Percentiles rank a stretch among this genome's conserved stretches.
Evolutionary conservation across 2,888 invertebrate genomes (phyloP).

Genomic region (Nemoura dubitans): DNA sequence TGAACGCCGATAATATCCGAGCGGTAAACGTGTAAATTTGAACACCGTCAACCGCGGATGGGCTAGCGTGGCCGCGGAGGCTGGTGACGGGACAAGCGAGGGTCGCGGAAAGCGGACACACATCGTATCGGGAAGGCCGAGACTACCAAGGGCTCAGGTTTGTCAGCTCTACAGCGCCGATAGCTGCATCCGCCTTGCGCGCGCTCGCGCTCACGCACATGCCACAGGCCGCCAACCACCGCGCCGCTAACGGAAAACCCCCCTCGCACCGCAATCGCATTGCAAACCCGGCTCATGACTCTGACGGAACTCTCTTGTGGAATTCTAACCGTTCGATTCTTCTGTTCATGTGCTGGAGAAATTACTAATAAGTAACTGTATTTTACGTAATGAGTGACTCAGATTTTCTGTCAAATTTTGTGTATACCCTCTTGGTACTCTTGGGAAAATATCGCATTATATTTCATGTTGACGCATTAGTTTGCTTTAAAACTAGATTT

Average conservation of each 20-base stretch:
- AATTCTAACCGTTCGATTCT: not conserved
- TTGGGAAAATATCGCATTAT: not conserved
- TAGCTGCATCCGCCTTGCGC: constrained; percentile 13
- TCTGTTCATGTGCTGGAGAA: not conserved
- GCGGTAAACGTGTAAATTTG: constrained; percentile 23
- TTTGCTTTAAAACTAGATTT: not conserved
- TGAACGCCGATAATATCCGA: not conserved
- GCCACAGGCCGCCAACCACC: constrained; percentile 7
- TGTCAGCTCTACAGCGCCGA: constrained; percentile 45
- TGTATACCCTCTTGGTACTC: no score
- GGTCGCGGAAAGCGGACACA: not conserved
- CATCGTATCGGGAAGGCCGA: constrained; percentile 36
- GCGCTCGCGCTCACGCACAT: constrained; percentile 1
- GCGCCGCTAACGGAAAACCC: not conserved
- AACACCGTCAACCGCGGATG: constrained; percentile 23
- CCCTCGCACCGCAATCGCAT: not conserved
- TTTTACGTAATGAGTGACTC: no score
- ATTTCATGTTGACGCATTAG: not conserved
- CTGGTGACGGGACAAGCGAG: constrained; percentile 1
- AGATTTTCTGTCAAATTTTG: no score
- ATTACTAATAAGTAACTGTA: no score
- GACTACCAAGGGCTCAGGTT: constrained; percentile 48
- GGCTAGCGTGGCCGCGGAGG: not conserved
- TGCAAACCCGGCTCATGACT: not conserved
- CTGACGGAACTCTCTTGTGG: not conserved